Evolutionary conservation across 1,140 invertebrate genomes (phyloP), one percentile per base, ranked within the genome.

Genomic region (Drosophila repleta): DNA sequence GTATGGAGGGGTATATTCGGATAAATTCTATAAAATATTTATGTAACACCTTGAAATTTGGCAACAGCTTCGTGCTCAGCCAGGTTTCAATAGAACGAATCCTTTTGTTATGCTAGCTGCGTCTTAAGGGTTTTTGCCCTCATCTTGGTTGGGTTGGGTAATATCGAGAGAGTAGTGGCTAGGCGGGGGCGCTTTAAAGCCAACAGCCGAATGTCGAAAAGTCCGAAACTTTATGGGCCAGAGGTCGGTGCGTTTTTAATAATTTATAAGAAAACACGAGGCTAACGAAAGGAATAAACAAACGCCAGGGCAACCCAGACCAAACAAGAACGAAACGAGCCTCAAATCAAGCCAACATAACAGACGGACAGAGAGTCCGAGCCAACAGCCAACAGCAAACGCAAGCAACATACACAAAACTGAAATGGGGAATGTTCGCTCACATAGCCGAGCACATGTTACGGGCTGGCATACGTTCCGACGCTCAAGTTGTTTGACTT

Each of bases 161-260:
- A 11, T 13, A 35, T 35, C 11, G 32, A n/a, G 2, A 4, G 0
- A 56, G 48, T 32, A 51, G 48, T 32, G 18, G 29, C 17, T 37
- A 24, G 37, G 20, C 35, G 3, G 32, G 20, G 32, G 20, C 32
- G 18, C 52, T 55, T 67, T 68, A 73, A 67, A 61, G 64, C 35
- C 29, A 35, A 10, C 32, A 35, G 32, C 39, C 13, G n/a, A 52
- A 11, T 4, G 24, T 24, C 10, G 21, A 24, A 29, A 67, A 72
- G 55, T 66, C 43, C 8, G 37, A 13, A 46, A 74, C 41, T 69
- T 69, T 43, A 74, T 69, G 46, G 66, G 65, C 71, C n/a, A 49
- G 20, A 74, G 32, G 52, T 57, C 71, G 79, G 60, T 62, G 71
- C 58, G 51, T 69, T 84, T 79, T 83, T 73, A 83, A 83, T 83